Base-by-base conservation (phyloP, 2,113 vertebrate species). In the Eudyptes chrysolophus region DNA sequence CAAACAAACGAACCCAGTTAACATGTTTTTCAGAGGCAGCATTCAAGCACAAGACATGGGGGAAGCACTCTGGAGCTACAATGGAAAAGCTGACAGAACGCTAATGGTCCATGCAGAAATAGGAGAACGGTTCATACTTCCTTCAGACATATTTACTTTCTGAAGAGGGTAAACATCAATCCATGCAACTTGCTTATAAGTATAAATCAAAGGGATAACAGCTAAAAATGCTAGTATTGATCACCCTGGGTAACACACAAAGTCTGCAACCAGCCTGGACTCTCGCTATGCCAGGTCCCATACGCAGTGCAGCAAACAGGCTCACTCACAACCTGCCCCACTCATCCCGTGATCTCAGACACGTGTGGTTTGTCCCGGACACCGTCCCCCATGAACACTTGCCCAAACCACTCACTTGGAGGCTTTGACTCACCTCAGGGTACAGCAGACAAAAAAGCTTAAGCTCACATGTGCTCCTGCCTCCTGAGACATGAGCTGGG, bases 381-480 rank as follows among this genome's bases (percentile, higher is more conserved):
- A 22, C 61, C 0, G 0, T 18, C 17, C 24, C 49, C 24, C 3
- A 5, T 0, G 11, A 60, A 29, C 64, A 44, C 14, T 48, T 52
- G n/a, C 62, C 82, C 65, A 51, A 75, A 42, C 8, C 55, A 21
- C 26, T 24, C 34, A 25, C 25, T 46, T 19, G 0, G 2, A 52
- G 52, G 79, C 62, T 90, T 38, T 57, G 57, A 69, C 54, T 89
- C 87, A 81, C 30, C 84, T 36, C 84, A 16, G 51, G 65, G 10
- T 32, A 32, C 40, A 58, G 75, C 36, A 68, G 58, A 64, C 48
- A 36, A 60, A 57, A 92, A 62, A 10, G 10, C 58, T 77, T 21
- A 27, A 65, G 44, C 58, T 94, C 71, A 29, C 42, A 15, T 0
- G 2, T 2, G 13, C 75, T 88, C 32, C 70, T 71, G 71, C 40